Base-by-base conservation (phyloP, 1,140 invertebrate species). In the Formica selysi region DNA sequence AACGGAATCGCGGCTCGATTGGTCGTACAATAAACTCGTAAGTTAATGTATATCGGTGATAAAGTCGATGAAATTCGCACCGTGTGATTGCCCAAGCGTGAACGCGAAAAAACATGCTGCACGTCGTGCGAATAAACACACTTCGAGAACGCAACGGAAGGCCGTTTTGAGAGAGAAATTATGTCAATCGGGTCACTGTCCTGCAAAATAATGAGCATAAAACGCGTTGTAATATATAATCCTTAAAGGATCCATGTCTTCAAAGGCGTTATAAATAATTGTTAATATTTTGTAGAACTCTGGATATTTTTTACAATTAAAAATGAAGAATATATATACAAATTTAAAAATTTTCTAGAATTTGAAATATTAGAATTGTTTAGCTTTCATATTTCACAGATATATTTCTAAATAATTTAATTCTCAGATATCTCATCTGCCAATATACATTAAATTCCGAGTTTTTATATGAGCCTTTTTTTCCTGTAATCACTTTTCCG, bases 41-140 rank as follows among this genome's bases (percentile, higher is more conserved):
- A 22, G 54, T 61, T 61, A 83, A 29, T 8, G 38, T 61, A 61
- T 38, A 73, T 83, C 38, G n/a, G 3, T 13, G 38, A 61, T 81
- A 81, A 81, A 44, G 54, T 73, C 54, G 54, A 74, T 83, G 68
- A 61, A 83, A 81, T 73, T 59, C 51, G 3, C 48, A 73, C 36
- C 19, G 51, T 41, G 48, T n/a, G 67, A 19, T 32, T 44, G 38
- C 19, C 38, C 51, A 73, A 73, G 67, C 79, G 54, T 81, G 38
- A 81, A 81, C 51, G 51, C 32, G 36, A 81, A 81, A 71, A 81
- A 81, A 81, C n/a, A 11, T 19, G 26, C 32, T 19, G 76, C 41
- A 41, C 62, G 8, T 16, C 76, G 51, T 81, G 65, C 54, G 65
- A 71, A 81, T 51, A 26, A 71, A 81, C 51, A 81, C 26, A 26